Conservation (phyloP, 2,113 vertebrate species). For the Anser brachyrhynchus region DNA sequence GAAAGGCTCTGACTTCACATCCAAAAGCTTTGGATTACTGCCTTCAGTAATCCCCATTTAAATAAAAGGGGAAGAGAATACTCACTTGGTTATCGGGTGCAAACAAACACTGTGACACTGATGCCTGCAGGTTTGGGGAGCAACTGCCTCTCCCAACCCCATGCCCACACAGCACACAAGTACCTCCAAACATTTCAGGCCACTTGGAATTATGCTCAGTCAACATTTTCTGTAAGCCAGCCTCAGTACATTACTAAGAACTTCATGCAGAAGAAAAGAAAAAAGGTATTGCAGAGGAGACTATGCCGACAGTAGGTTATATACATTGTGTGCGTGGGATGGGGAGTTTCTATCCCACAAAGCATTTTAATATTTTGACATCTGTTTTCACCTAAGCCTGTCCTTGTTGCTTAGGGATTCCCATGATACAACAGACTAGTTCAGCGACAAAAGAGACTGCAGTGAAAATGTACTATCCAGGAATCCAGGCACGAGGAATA, state of each 20-base stretch:
- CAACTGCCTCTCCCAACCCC: neutral
- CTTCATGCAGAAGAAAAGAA: neutral
- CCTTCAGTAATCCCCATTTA: neutral
- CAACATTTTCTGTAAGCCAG: neutral
- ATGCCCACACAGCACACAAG: rapidly evolving
- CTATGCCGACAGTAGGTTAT: neutral
- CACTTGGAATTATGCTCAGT: neutral
- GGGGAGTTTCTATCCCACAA: neutral
- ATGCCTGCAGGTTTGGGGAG: neutral
- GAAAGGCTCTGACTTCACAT: neutral
- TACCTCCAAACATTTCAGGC: neutral
- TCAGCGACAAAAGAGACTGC: neutral
- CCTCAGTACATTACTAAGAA: neutral
- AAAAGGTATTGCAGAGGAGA: neutral
- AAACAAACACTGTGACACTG: neutral
- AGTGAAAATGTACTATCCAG: neutral
- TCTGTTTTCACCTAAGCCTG: neutral
- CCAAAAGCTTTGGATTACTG: neutral
- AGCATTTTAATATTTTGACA: neutral
- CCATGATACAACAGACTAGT: neutral
- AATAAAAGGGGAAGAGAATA: neutral
- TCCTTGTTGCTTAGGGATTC: neutral
- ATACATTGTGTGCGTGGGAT: neutral
- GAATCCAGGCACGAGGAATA: neutral
- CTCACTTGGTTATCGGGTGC: neutral